Evolutionary conservation across 2,888 invertebrate species (phyloP), one percentile per base, ranked within the genome.

Genomic region (Chaetogeoica ovagalla): DNA sequence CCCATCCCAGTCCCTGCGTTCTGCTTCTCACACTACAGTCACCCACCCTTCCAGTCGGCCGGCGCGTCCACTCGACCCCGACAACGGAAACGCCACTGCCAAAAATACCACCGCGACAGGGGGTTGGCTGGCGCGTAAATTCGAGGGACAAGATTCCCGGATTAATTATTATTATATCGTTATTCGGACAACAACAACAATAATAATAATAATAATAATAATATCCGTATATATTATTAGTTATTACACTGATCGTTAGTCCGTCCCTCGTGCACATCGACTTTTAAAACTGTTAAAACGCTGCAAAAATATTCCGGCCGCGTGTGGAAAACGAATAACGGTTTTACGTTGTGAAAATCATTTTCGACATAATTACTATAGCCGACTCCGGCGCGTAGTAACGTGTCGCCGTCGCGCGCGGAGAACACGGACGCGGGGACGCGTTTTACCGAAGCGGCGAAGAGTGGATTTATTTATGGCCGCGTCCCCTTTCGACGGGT

Each of bases 401-500:
- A 21, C 11, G 13, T 21, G 71, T 39, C 15, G 43, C 30, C 30
- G 4, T 73, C 63, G 52, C n/a, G 39, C 30, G 4, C 2, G 30
- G 30, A 30, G 39, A 37, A 63, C 63, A 63, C 48, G n/a, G 75
- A 75, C 43, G n/a, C n/a, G n/a, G n/a, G 59, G 66, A 68, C n/a
- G 23, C n/a, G 43, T 48, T 68, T 75, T 75, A 30, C 30, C 30
- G 30, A 57, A 65, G 52, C 13, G 57, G 23, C 13, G 59, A n/a
- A n/a, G 30, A 30, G 30, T 66, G 68, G 66, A 75, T 68, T 68
- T 75, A 75, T 75, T 75, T 75, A 68, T 68, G 57, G 48, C 48
- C 48, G 21, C 23, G 15, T 66, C 55, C 17, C 52, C 60, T 30
- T 30, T 43, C 39, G 62, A 39, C 39, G 62, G 55, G 19, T 62